phyloP scores from a whole-genome alignment of 2,797 vertebrate genomes.

The Triplophysa bombifrons region DNA sequence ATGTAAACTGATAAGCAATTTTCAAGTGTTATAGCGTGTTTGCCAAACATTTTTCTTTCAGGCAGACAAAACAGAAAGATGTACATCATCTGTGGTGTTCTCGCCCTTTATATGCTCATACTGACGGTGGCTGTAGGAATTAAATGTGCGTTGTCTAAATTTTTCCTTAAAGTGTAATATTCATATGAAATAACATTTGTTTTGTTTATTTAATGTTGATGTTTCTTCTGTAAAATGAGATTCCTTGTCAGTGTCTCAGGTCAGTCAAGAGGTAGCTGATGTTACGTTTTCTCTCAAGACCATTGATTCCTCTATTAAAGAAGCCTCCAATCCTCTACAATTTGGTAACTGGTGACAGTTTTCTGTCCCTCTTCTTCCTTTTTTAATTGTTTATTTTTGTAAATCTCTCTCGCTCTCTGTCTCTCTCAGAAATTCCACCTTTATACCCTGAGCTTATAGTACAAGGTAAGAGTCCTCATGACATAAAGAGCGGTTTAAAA shows the following conservation, averaged over 20 bases:
- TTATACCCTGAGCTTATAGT: background rate
- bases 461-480: conserved; percentile 56
- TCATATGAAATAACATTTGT: background rate
- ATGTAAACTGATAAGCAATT: too few relatives aligned
- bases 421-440: background rate
- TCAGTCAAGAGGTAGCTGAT: conserved; percentile 65
- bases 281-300: conserved; percentile 59
- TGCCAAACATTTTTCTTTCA: conserved; percentile 41
- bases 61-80: conserved; percentile 57
- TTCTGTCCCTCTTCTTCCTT: background rate
- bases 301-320: conserved; percentile 14
- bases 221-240: background rate
- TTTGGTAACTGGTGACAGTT: conserved; percentile 24
- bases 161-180: background rate
- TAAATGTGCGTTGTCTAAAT: conserved; percentile 64
- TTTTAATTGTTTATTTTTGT: background rate
- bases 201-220: background rate
- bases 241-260: conserved; percentile 64
- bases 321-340: background rate
- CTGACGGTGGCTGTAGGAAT: conserved; percentile 70
- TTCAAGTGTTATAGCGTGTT: background rate
- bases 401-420: background rate
- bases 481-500: background rate
- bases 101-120: conserved; percentile 68
- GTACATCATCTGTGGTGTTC: conserved; percentile 63